These are phyloP conservation scores for Mormyrus lacerda DNA, from an alignment of 2,113 vertebrate genomes.

Conservation along the genomic window DNA sequence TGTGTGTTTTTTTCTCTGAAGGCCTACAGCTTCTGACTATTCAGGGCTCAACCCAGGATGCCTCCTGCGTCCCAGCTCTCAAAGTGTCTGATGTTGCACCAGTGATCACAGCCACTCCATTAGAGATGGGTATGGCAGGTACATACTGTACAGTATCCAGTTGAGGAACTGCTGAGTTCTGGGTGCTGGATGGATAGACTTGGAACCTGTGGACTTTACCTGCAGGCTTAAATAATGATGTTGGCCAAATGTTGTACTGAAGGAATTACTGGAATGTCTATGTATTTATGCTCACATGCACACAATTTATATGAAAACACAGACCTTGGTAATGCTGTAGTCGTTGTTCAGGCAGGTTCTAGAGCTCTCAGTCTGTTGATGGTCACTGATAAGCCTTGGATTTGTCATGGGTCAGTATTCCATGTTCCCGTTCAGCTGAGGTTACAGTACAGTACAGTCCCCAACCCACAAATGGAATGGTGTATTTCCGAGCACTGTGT, in stretches of 20 bases:
- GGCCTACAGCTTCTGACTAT: slow-evolving; percentile 74
- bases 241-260: not conserved
- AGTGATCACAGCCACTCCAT: slow-evolving; percentile 56
- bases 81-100: slow-evolving; percentile 80
- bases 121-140: slow-evolving; percentile 71
- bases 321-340: not conserved
- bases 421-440: slow-evolving; percentile 45
- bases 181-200: not conserved
- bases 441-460: slow-evolving; percentile 79
- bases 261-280: not conserved
- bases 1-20: slow-evolving; percentile 36
- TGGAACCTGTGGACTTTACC: not conserved
- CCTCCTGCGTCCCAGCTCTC: slow-evolving; percentile 81
- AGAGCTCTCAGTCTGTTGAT: not conserved
- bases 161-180: not conserved
- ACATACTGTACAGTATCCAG: not conserved
- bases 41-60: slow-evolving; percentile 74
- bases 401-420: not conserved
- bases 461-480: slow-evolving; percentile 89
- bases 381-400: not conserved
- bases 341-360: not conserved
- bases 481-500: slow-evolving; percentile 87
- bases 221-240: not conserved
- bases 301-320: not conserved
- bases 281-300: not conserved